Evolutionary conservation across 92 coral and sea anemone genomes (phyloP), one percentile per base, ranked within the genome.

Genomic region (Umimayanthus kanabou): DNA sequence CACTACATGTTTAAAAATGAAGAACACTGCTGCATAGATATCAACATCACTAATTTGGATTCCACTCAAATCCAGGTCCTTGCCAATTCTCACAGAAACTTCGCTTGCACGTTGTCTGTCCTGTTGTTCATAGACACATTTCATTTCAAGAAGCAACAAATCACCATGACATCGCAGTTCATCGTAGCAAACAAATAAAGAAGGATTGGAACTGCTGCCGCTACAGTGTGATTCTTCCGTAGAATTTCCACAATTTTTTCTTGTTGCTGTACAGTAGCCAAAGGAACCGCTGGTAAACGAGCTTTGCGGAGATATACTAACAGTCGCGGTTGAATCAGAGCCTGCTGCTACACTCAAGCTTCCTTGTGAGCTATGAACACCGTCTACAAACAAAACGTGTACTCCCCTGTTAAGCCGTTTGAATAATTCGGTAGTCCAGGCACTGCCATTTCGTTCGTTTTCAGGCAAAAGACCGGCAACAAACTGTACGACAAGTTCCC

Each of bases 381-480:
- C 85, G 26, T 80, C 73, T 57, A 33, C 53, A 80, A 20, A 16
- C 9, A 25, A 61, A 33, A n/a, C 71, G 71, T 8, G 0, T 2
- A 39, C 9, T 61, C 71, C 50, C 18, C 29, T 5, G 1, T 37
- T 30, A 61, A 80, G 71, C 15, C 67, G 39, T 23, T 30, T 33
- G 85, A 80, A 80, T 18, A 80, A 33, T 33, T 16, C 25, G 50
- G 55, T 37, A 2, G 73, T 80, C 25, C 37, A 33, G 25, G 45
- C 28, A 37, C 15, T 15, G 13, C 85, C 85, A 80, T 61, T 80
- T 58, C 37, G 85, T 7, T 15, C n/a, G 73, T 80, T 80, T 61
- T 80, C 29, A 80, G 85, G 72, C 47, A 80, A 10, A 23, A 89
- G 73, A 8, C 94, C 94, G n/a, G 94, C 92, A 30, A 92, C 92